Evolutionary conservation across 2,888 invertebrate species (phyloP), one percentile per base, ranked within the genome.

Genomic region (Nowickia ferox): DNA sequence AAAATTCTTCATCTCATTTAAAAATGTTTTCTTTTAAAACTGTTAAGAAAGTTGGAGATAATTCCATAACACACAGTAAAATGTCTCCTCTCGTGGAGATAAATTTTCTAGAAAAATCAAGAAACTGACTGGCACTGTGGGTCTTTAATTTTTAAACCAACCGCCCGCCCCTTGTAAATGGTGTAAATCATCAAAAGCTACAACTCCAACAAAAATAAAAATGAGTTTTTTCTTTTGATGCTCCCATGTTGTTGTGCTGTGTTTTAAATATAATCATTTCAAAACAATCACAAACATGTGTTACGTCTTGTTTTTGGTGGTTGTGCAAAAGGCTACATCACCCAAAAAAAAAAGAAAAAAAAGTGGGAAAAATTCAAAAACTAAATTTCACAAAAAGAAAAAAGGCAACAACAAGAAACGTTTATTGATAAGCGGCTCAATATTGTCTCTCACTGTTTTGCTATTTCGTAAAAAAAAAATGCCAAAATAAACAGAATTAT

Each of bases 231-330:
- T 57, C 55, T 53, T 11, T 74, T 19, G 38, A 17, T 57, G 46
- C n/a, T 17, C 19, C 22, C 53, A 53, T 55, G 44, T 72, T 44
- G 17, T 65, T 53, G 51, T 71, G 22, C 42, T 69, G 61, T 79
- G 79, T 71, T 71, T 72, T 77, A 71, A 82, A 78, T 78, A 75
- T 82, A 85, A 85, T 85, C 85, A 71, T 79, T 82, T 74, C 46
- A 75, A 87, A 87, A 87, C 87, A 88, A 88, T 88, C 87, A 63
- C 75, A 86, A 87, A 88, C 87, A 88, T 87, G 86, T 88, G 88
- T 88, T 87, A 84, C 69, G 68, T 68, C 82, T 87, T 84, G 87
- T 87, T 79, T 69, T 69, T 81, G 30, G 44, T 65, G 55, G 51
- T 78, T 78, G 81, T 75, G 63, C 48, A 78, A 82, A 78, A 71